phyloP scores from a whole-genome alignment of 2,888 invertebrate species.

The Caenorhabditis doughertyi region DNA sequence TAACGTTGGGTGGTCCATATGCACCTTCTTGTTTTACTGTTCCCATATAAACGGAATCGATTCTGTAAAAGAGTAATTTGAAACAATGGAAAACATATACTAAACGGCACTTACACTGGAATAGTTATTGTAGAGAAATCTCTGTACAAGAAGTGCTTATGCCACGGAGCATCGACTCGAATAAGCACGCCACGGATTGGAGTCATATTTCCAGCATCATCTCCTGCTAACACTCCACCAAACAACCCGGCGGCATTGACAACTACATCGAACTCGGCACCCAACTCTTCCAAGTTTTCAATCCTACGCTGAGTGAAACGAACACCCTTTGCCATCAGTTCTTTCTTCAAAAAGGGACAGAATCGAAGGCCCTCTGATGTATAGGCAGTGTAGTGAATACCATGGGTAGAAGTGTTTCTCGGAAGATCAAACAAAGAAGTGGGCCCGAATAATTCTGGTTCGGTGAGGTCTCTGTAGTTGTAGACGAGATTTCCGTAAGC shows the following conservation, averaged over 20 bases:
- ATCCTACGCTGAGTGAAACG: constrained; percentile 63
- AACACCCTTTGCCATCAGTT: constrained; percentile 61
- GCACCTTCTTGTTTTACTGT: constrained; percentile 67
- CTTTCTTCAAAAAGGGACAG: constrained; percentile 70
- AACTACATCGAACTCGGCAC: constrained; percentile 83
- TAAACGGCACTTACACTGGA: constrained; percentile 69
- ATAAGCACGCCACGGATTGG: constrained; percentile 62
- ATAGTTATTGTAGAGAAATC: constrained; percentile 74
- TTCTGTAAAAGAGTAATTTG: constrained; percentile 47
- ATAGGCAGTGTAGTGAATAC: constrained; percentile 74
- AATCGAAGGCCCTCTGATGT: constrained; percentile 73
- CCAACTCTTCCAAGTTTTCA: constrained; percentile 65
- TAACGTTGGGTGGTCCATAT: constrained; percentile 48
- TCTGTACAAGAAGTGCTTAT: constrained; percentile 89
- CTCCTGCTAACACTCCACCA: constrained; percentile 82
- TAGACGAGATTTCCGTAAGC: constrained; percentile 70
- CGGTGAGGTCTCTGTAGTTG: constrained; percentile 68
- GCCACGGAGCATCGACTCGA: constrained; percentile 91
- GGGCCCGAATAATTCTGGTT: constrained; percentile 58
- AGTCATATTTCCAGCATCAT: constrained; percentile 76
- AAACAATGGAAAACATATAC: background rate
- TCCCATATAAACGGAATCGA: constrained; percentile 70
- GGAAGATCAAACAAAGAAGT: constrained; percentile 55
- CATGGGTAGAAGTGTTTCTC: constrained; percentile 49
- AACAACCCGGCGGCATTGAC: constrained; percentile 84